Evolutionary conservation across 2,888 invertebrate genomes (phyloP).

Genomic region (Caenorhabditis sp.): DNA sequence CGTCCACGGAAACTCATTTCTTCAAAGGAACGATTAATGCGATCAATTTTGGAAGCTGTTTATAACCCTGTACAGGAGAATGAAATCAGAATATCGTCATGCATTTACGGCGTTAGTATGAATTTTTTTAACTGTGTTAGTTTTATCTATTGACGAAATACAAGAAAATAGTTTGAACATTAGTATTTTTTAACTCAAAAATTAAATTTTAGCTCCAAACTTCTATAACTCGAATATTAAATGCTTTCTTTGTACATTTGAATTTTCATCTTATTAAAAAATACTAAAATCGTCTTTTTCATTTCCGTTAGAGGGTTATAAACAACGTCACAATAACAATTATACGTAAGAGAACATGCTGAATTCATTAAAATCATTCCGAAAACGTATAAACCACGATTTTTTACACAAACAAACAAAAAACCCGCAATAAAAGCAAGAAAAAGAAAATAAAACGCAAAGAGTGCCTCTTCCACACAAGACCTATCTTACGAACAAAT

Average conservation of each 20-base stretch:
- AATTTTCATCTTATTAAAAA: too few relatives aligned
- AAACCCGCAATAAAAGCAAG: slow-evolving; percentile 6
- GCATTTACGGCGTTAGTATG: background rate
- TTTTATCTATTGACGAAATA: too few relatives aligned
- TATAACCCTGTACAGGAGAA: slow-evolving; percentile 6
- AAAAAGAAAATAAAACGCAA: slow-evolving; percentile 12
- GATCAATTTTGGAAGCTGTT: background rate
- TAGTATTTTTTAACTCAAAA: too few relatives aligned
- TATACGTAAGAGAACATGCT: background rate
- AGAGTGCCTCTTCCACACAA: slow-evolving; percentile 11
- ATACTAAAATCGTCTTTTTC: slow-evolving; percentile 1
- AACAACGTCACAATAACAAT: too few relatives aligned
- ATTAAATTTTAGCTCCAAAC: too few relatives aligned
- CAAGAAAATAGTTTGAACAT: too few relatives aligned
- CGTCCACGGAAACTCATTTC: slow-evolving; percentile 57
- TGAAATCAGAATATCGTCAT: too few relatives aligned
- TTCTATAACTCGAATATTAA: too few relatives aligned
- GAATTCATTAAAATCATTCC: background rate
- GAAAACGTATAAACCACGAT: background rate
- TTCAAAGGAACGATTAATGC: background rate
- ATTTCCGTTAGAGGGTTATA: background rate
- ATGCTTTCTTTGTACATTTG: too few relatives aligned
- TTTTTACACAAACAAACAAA: background rate
- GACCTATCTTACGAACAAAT: slow-evolving; percentile 10
- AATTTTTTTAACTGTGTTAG: background rate